Evolutionary conservation across 2,888 invertebrate species (phyloP), one percentile per base, ranked within the genome.

Genomic region (Dasypogon diadema): DNA sequence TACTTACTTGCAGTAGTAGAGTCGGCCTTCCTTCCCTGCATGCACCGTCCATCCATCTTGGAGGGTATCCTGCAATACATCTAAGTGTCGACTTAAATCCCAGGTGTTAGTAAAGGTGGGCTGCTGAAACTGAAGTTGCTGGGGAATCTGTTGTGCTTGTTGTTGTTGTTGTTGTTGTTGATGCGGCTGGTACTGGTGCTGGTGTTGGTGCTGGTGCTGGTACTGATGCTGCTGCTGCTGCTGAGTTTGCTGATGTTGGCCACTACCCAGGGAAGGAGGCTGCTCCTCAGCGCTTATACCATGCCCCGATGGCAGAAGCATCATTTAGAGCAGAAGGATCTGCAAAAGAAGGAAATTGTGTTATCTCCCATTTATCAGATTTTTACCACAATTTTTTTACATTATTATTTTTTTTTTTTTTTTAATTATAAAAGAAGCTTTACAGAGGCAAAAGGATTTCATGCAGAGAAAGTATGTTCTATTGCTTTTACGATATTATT

Each of bases 1-100:
- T 24, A 89, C 94, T 91, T 87, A 96, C 96, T 96, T 95, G 92
- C 95, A 95, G 88, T 94, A 96, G 87, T 95, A 96, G 77, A 93
- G 90, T 81, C 95, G 89, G 78, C 94, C 94, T 83, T 93, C 93
- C 81, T 91, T 90, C 83, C 91, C 91, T 77, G 90, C 89, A 84
- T 93, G 93, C n/a, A 91, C 92, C 14, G 92, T 93, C 93, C 93
- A 94, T 76, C 93, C 93, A 78, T 90, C 89, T 83, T 91, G 91
- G 78, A 92, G 85, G 80, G 88, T 89, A 12, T 87, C 87, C 81
- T 90, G 90, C 60, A 91, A 83, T 78, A 87, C 87, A 82, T 90
- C 90, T 83, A 91, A 81, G 78, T 85, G 83, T 74, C 82, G 82
- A 79, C 82, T 84, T 78, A 83, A 81, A 79, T 81, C 81, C 83